Evolutionary conservation across 2,113 vertebrate genomes (phyloP).

Genomic region (Colinus virginianus): DNA sequence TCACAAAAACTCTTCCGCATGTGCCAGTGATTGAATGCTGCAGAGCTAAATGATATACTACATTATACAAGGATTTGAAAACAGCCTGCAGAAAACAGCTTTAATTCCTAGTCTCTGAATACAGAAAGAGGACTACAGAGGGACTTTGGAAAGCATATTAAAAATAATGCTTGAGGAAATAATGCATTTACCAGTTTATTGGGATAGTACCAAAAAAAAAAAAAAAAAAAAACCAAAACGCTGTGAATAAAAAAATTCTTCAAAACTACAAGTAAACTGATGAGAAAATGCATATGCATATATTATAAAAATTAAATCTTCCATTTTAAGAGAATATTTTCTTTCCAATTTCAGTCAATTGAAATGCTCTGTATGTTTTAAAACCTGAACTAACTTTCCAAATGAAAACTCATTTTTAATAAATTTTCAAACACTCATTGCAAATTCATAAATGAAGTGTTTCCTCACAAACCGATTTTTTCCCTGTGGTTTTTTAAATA

Average conservation of each 20-base stretch:
- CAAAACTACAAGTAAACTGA: neutral
- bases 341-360: neutral
- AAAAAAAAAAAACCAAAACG: neutral
- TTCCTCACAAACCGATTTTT: neutral
- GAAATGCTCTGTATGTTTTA: neutral
- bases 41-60: neutral
- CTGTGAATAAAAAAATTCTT: neutral
- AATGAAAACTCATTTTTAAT: neutral
- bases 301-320: neutral
- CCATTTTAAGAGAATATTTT: neutral
- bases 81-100: neutral
- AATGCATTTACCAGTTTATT: neutral
- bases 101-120: neutral
- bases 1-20: neutral
- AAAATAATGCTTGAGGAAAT: neutral
- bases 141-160: neutral
- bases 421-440: neutral
- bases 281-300: neutral
- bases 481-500: neutral
- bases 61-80: neutral
- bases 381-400: neutral
- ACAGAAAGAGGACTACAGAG: neutral
- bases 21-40: neutral
- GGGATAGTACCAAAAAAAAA: neutral
- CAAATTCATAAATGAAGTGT: neutral